Percentiles rank a stretch among this genome's conserved stretches.
These are phyloP conservation scores for Chlorops oryzae DNA, from an alignment of 1,140 invertebrate species.

Conservation along the genomic window DNA sequence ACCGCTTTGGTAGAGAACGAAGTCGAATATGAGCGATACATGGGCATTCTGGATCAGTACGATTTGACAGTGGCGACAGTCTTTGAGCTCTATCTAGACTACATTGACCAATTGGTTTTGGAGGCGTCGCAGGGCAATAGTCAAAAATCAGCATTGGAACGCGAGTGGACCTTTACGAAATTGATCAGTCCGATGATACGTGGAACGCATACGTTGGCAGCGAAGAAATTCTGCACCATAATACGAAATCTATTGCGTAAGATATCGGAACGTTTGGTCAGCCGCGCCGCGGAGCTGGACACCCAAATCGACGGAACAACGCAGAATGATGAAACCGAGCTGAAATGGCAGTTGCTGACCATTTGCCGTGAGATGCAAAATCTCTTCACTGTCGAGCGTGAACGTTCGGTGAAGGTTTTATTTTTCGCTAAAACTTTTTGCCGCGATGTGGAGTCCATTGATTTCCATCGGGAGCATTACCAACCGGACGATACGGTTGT, in stretches of 20 bases:
- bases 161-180: slow-evolving; percentile 74
- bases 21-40: slow-evolving; percentile 49
- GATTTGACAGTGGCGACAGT: slow-evolving; percentile 71
- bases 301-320: slow-evolving; percentile 31
- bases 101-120: slow-evolving; percentile 65
- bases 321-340: slow-evolving; percentile 29
- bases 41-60: slow-evolving; percentile 62
- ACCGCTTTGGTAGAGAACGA: slow-evolving; percentile 58
- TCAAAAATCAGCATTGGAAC: slow-evolving; percentile 71
- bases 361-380: slow-evolving; percentile 72
- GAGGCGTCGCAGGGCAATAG: slow-evolving; percentile 63
- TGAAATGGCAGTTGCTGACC: slow-evolving; percentile 52
- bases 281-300: slow-evolving; percentile 34
- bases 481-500: slow-evolving; percentile 37
- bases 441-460: slow-evolving; percentile 58
- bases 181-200: slow-evolving; percentile 63
- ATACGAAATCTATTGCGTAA: slow-evolving; percentile 40
- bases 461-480: slow-evolving; percentile 48
- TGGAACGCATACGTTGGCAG: slow-evolving; percentile 60
- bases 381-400: slow-evolving; percentile 71
- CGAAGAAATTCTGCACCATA: slow-evolving; percentile 60
- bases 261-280: slow-evolving; percentile 35
- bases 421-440: slow-evolving; percentile 72
- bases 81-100: slow-evolving; percentile 68
- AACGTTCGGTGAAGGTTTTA: slow-evolving; percentile 70